These are phyloP conservation scores for Platycercus adscitus DNA, from an alignment of 2,113 vertebrate genomes.

Conservation along the genomic window DNA sequence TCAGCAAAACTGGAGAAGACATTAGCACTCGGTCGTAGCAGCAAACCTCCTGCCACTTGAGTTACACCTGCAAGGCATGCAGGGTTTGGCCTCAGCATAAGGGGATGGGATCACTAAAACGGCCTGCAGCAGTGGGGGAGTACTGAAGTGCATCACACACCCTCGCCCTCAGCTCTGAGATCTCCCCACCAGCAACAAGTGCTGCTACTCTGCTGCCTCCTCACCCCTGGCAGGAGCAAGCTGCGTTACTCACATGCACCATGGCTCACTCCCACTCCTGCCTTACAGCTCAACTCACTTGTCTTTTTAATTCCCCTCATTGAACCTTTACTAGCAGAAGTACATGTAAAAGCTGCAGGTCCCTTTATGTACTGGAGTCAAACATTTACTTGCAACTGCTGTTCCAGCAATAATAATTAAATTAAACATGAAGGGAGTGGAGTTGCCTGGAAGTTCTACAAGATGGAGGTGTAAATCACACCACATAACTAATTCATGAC, in stretches of 20 bases:
- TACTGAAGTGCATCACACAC: neutral
- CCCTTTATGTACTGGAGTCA: conserved; percentile 15
- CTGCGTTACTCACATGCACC: neutral
- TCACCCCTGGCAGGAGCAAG: neutral
- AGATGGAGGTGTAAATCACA: conserved; percentile 23
- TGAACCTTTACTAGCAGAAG: neutral
- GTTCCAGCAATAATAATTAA: conserved; percentile 46
- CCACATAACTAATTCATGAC: conserved; percentile 4
- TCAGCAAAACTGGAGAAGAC: neutral
- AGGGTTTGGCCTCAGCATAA: neutral
- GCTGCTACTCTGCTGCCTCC: neutral
- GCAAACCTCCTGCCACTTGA: neutral
- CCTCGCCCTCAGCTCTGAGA: neutral
- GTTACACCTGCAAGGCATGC: neutral
- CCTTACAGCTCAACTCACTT: neutral
- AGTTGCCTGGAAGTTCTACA: neutral
- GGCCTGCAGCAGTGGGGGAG: neutral
- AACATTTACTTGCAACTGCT: conserved; percentile 61
- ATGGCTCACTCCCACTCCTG: neutral
- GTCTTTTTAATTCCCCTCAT: neutral
- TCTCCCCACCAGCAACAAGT: neutral
- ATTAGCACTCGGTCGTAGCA: neutral
- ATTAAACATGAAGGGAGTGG: conserved; percentile 38
- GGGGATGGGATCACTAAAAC: neutral
- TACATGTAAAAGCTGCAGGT: neutral